phyloP scores from a whole-genome alignment of 2,113 vertebrate species.

The Polyodon spathula region DNA sequence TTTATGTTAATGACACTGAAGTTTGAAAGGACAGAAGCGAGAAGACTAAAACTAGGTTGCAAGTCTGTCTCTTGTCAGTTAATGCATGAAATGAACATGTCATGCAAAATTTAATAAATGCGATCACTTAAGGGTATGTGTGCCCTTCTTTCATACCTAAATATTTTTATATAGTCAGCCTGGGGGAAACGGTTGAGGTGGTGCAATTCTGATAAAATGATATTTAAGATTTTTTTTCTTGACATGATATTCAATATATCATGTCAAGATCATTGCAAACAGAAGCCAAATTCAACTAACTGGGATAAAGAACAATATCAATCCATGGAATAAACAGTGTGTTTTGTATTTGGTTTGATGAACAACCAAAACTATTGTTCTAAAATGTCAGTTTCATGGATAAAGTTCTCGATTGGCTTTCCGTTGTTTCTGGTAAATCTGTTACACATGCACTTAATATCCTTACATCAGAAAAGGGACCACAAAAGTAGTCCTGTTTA shows the following conservation, averaged over 20 bases:
- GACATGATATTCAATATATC: not conserved
- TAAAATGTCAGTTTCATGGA: too few species aligned
- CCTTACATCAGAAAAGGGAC: too few species aligned
- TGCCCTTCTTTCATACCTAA: not conserved
- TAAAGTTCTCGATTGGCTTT: too few species aligned
- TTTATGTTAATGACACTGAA: not conserved
- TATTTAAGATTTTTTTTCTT: not conserved
- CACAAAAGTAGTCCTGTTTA: too few species aligned
- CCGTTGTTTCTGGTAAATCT: too few species aligned
- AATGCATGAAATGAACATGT: slow-evolving; percentile 9
- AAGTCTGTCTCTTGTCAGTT: not conserved
- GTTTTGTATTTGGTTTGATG: too few species aligned
- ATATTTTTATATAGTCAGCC: slow-evolving; percentile 7
- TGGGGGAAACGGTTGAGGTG: not conserved
- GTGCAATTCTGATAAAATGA: slow-evolving; percentile 8
- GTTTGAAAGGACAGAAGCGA: not conserved
- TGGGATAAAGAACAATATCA: too few species aligned
- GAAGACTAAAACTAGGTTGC: not conserved
- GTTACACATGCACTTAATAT: too few species aligned
- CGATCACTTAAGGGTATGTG: not conserved
- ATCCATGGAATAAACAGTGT: too few species aligned
- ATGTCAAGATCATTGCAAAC: too few species aligned
- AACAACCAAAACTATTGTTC: too few species aligned
- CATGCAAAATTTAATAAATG: slow-evolving; percentile 2
- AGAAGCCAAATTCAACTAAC: too few species aligned